Conservation (phyloP, 2,888 invertebrate genomes). For the Habroteleia sp. region DNA sequence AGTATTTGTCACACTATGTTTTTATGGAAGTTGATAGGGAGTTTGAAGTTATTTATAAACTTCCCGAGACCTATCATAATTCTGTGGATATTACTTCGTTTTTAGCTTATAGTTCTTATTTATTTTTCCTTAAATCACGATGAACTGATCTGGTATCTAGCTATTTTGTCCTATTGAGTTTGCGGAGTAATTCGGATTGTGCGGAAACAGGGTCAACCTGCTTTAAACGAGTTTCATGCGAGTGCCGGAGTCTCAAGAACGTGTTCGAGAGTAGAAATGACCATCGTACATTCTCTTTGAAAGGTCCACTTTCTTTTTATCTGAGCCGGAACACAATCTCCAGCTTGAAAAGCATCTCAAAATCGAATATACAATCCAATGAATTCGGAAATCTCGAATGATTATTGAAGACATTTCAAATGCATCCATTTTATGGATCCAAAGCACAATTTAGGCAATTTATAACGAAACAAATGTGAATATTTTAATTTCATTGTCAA, state of each 20-base stretch:
- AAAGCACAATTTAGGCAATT: no score
- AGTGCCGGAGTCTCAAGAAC: constrained; percentile 54
- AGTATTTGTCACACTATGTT: no score
- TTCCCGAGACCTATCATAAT: no score
- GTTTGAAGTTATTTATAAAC: no score
- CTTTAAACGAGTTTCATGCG: constrained; percentile 59
- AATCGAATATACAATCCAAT: constrained; percentile 31
- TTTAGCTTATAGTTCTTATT: constrained; percentile 5
- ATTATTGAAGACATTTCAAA: constrained; percentile 20
- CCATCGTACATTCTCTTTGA: constrained; percentile 56
- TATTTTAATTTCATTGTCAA: no score
- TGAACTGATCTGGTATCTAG: constrained; percentile 19
- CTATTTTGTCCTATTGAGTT: constrained; percentile 42
- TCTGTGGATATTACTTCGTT: no score
- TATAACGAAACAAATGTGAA: no score
- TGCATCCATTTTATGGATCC: background rate
- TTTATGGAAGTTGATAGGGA: no score
- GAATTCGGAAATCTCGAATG: constrained; percentile 15
- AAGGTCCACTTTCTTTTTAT: constrained; percentile 42
- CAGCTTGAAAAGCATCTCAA: constrained; percentile 43
- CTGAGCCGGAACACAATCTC: constrained; percentile 36
- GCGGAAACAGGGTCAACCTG: constrained; percentile 52
- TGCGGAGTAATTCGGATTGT: constrained; percentile 52
- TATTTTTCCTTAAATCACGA: constrained; percentile 10
- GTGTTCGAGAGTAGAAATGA: constrained; percentile 64